Evolutionary conservation across 1,140 invertebrate genomes (phyloP).

Genomic region (Drosophila bocki): DNA sequence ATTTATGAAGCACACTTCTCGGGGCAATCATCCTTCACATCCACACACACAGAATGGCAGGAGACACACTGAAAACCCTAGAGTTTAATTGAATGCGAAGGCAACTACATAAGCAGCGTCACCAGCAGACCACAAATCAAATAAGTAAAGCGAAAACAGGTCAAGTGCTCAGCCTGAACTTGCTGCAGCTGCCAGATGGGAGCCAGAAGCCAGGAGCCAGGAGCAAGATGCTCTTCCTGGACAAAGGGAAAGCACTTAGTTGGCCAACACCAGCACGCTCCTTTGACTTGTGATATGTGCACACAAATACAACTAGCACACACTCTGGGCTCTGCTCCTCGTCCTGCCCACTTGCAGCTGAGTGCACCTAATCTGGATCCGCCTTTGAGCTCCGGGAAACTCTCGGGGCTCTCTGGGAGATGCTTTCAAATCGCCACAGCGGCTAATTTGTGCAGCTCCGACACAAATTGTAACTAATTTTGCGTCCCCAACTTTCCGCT

Average conservation of each 20-base stretch:
- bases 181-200: constrained; percentile 11
- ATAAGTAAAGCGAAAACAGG: constrained; percentile 49
- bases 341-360: constrained; percentile 24
- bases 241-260: constrained; percentile 40
- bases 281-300: constrained; percentile 40
- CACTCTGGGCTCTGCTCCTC: background rate
- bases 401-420: constrained; percentile 12
- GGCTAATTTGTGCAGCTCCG: constrained; percentile 43
- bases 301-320: constrained; percentile 1
- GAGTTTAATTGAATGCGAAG: constrained; percentile 68
- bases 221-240: constrained; percentile 15
- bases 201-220: background rate
- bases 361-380: constrained; percentile 54
- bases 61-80: constrained; percentile 15
- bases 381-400: constrained; percentile 26
- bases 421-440: constrained; percentile 43
- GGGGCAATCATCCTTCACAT: constrained; percentile 24
- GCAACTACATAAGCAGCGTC: constrained; percentile 56
- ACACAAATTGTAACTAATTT: constrained; percentile 56
- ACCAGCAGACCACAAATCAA: constrained; percentile 52
- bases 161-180: constrained; percentile 73
- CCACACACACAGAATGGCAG: background rate
- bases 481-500: constrained; percentile 28
- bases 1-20: constrained; percentile 51
- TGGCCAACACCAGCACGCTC: constrained; percentile 34